phyloP scores from a whole-genome alignment of 2,797 vertebrate genomes.

The Ctenopoma multispine region DNA sequence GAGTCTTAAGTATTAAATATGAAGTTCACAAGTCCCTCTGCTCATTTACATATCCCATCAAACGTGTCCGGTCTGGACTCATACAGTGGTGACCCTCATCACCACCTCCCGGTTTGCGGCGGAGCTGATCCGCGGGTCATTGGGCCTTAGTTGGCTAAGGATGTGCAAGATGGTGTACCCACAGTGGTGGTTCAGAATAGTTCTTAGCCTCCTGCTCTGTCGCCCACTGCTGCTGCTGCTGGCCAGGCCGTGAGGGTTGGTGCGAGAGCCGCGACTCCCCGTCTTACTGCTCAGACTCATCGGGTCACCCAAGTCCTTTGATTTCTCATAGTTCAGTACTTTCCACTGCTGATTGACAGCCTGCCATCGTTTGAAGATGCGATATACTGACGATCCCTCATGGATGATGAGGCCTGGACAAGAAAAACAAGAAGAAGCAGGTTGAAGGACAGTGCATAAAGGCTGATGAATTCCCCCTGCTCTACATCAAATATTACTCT shows the following conservation, averaged over 20 bases:
- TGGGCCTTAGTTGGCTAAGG: constrained; percentile 92
- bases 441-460: constrained; percentile 27
- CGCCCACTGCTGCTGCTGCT: constrained; percentile 77
- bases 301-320: constrained; percentile 92
- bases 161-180: constrained; percentile 96
- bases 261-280: constrained; percentile 86
- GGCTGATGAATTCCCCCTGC: constrained; percentile 10
- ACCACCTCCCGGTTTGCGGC: constrained; percentile 92
- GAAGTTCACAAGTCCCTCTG: constrained; percentile 41
- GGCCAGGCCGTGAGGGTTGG: constrained; percentile 86
- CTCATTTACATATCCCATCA: constrained; percentile 28
- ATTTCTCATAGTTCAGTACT: constrained; percentile 95
- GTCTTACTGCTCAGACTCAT: constrained; percentile 87
- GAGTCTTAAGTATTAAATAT: constrained; percentile 38
- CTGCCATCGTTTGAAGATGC: constrained; percentile 96
- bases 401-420: constrained; percentile 93
- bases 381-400: constrained; percentile 93
- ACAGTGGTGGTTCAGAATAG: constrained; percentile 96
- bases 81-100: constrained; percentile 96
- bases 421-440: constrained; percentile 7
- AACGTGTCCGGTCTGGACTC: constrained; percentile 58
- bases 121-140: constrained; percentile 87
- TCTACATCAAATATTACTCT: constrained; percentile 28
- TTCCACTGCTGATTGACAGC: constrained; percentile 97
- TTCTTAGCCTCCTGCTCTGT: constrained; percentile 90